phyloP scores from a whole-genome alignment of 1,140 invertebrate species.

The Caerostris darwini region DNA sequence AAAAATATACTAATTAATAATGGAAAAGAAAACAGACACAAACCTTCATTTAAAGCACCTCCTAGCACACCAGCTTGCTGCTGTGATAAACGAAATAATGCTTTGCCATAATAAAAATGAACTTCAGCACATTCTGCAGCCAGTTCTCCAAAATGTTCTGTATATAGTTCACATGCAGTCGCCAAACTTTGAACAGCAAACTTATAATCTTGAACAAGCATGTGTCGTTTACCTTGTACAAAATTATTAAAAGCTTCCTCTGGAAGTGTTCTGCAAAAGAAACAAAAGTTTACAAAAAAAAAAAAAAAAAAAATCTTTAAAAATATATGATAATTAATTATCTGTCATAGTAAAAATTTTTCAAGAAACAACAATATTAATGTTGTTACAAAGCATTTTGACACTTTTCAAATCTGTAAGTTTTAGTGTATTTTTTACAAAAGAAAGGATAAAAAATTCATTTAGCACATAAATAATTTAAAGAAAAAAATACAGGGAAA shows the following conservation, averaged over 20 bases:
- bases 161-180: conserved; percentile 88
- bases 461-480: too few species aligned
- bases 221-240: conserved; percentile 88
- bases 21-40: conserved; percentile 62
- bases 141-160: conserved; percentile 88
- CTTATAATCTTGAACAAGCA: conserved; percentile 90
- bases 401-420: too few species aligned
- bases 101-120: conserved; percentile 90
- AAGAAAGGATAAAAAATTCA: too few species aligned
- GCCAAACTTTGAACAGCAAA: conserved; percentile 89
- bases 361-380: too few species aligned
- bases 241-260: conserved; percentile 83
- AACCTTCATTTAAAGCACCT: conserved; percentile 86
- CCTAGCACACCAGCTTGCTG: conserved; percentile 91
- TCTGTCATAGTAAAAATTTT: too few species aligned
- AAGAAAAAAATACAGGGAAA: too few species aligned
- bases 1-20: too few species aligned
- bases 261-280: conserved; percentile 28
- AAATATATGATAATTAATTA: too few species aligned
- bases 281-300: too few species aligned
- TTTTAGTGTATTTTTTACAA: too few species aligned
- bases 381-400: too few species aligned
- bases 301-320: too few species aligned
- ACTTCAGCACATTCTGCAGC: conserved; percentile 91
- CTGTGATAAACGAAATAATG: conserved; percentile 90